Percentiles rank a stretch among this genome's conserved stretches.
Conservation (phyloP, 2,113 vertebrate genomes). For the Rhea pennata region DNA sequence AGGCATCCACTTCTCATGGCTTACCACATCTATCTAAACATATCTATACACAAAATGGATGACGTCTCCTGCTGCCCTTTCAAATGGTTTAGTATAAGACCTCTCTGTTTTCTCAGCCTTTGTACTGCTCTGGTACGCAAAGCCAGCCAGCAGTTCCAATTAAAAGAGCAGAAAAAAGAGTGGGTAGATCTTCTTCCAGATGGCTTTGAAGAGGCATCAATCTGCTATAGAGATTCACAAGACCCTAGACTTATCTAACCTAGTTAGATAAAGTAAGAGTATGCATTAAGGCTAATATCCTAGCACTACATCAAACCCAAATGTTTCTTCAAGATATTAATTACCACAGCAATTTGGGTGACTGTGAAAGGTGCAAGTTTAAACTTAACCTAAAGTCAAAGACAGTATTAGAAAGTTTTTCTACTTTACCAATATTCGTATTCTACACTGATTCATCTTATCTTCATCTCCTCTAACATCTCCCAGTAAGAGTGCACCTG, state of each 20-base stretch:
- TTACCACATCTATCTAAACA: conserved; percentile 68
- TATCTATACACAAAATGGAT: conserved; percentile 59
- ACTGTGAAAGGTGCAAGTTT: not conserved
- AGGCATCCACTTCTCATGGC: conserved; percentile 69
- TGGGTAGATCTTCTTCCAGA: conserved; percentile 60
- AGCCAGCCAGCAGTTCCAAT: conserved; percentile 68
- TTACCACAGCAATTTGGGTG: not conserved
- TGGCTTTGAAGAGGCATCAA: conserved; percentile 35
- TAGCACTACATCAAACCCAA: conserved; percentile 47
- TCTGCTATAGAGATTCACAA: conserved; percentile 61
- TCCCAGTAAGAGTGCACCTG: not conserved
- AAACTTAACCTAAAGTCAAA: not conserved
- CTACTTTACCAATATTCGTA: not conserved
- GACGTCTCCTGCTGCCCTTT: conserved; percentile 70
- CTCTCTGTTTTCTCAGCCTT: conserved; percentile 67
- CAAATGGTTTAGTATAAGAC: conserved; percentile 41
- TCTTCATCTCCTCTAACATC: not conserved
- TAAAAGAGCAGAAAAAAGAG: conserved; percentile 55
- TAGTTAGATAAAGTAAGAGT: conserved; percentile 43
- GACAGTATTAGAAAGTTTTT: not conserved
- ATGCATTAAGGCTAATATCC: conserved; percentile 49
- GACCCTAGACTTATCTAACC: not conserved
- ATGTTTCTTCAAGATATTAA: conserved; percentile 33
- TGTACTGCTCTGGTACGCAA: conserved; percentile 56
- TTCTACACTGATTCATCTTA: not conserved